phyloP scores from a whole-genome alignment of 2,888 invertebrate genomes.

The Nomada hirtipes region DNA sequence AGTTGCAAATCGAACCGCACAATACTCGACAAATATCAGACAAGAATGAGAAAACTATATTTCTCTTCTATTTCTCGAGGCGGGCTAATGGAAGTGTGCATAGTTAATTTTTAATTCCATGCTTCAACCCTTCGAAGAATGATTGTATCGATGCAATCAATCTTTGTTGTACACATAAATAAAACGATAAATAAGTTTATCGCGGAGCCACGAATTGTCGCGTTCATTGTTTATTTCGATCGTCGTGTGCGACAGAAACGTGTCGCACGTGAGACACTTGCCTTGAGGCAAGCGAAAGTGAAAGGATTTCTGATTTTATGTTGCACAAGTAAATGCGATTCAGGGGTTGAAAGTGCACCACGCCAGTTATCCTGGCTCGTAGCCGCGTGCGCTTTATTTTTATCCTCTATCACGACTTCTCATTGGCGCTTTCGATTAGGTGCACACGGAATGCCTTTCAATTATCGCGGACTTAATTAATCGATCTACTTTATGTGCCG shows the following conservation, averaged over 20 bases:
- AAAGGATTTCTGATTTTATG: constrained; percentile 73
- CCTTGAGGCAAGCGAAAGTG: constrained; percentile 79
- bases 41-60: neutral
- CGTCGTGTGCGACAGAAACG: constrained; percentile 45
- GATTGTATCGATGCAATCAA: too few species aligned
- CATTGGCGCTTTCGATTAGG: neutral
- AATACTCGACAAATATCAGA: neutral
- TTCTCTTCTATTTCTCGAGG: too few species aligned
- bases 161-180: too few species aligned
- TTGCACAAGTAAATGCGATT: constrained; percentile 42
- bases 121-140: too few species aligned
- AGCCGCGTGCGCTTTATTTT: constrained; percentile 8
- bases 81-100: too few species aligned
- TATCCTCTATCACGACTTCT: constrained; percentile 3
- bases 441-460: neutral
- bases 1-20: neutral
- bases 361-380: constrained; percentile 20
- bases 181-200: neutral
- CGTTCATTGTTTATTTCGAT: constrained; percentile 18
- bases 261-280: constrained; percentile 65
- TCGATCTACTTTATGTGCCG: neutral
- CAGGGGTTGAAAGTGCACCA: constrained; percentile 54
- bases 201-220: neutral
- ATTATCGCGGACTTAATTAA: neutral
- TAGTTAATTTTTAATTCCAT: too few species aligned